These are phyloP conservation scores for Tethya wilhelma DNA, from an alignment of 37 sponge, comb jelly and placozoan species.

Conservation along the genomic window DNA sequence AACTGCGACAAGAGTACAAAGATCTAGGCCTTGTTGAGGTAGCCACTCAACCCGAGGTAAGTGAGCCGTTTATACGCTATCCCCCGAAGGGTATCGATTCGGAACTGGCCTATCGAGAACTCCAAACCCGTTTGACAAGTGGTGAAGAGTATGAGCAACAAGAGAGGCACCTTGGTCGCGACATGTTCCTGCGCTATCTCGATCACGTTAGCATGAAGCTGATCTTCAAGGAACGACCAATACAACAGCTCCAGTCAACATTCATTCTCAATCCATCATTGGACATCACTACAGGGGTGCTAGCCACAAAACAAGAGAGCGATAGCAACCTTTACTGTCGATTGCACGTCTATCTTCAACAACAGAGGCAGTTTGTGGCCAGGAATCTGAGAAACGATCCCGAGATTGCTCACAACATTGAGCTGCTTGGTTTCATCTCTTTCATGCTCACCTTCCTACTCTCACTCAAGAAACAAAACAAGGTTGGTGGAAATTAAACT, in stretches of 20 bases:
- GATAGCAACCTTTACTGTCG: slow-evolving; percentile 4
- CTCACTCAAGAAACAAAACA: slow-evolving; percentile 61
- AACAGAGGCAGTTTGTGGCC: slow-evolving; percentile 64
- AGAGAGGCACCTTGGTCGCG: slow-evolving; percentile 10
- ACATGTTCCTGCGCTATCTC: slow-evolving; percentile 54
- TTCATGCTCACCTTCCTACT: slow-evolving; percentile 60
- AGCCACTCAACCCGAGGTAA: slow-evolving; percentile 50
- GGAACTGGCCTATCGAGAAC: slow-evolving; percentile 42
- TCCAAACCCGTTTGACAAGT: slow-evolving; percentile 38
- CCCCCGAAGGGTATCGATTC: slow-evolving; percentile 50
- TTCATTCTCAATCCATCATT: slow-evolving; percentile 39
- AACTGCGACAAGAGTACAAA: slow-evolving; percentile 28
- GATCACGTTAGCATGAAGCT: slow-evolving; percentile 51
- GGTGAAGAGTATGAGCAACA: slow-evolving; percentile 32
- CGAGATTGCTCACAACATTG: slow-evolving; percentile 50
- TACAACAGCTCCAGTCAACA: slow-evolving; percentile 39
- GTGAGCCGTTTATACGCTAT: slow-evolving; percentile 38
- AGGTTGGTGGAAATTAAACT: too few relatives aligned
- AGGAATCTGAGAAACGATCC: slow-evolving; percentile 39
- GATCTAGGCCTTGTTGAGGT: slow-evolving; percentile 51
- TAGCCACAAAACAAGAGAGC: not conserved
- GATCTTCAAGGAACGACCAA: slow-evolving; percentile 13
- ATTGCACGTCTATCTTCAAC: slow-evolving; percentile 69
- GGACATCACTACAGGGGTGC: slow-evolving; percentile 33
- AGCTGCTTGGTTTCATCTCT: slow-evolving; percentile 57